Percentiles rank a stretch among this genome's conserved stretches.
Conservation (phyloP, 2,113 vertebrate species). For the Cyanistes caeruleus region DNA sequence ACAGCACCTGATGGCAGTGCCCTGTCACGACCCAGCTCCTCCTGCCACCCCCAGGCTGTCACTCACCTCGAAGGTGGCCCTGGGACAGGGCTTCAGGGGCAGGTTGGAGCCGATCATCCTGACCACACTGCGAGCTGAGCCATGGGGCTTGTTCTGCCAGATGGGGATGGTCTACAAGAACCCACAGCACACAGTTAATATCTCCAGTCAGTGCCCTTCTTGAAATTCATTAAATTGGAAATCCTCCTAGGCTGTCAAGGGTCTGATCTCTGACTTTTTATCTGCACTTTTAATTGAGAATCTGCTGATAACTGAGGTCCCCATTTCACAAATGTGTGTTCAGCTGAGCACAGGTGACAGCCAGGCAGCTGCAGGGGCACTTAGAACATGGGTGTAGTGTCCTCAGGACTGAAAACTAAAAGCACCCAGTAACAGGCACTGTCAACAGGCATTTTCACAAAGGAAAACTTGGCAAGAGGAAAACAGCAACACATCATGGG, state of each 20-base stretch:
- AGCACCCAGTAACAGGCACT: background rate
- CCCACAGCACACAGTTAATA: background rate
- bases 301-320: no score
- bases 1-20: rapidly evolving
- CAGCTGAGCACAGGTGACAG: background rate
- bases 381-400: rapidly evolving
- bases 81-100: constrained; percentile 89
- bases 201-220: rapidly evolving
- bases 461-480: background rate
- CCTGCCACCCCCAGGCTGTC: rapidly evolving
- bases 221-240: rapidly evolving
- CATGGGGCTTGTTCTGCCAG: constrained; percentile 97
- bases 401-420: background rate
- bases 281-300: background rate
- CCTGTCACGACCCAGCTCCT: background rate
- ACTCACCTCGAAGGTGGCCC: constrained; percentile 92
- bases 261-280: background rate
- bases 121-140: constrained; percentile 93
- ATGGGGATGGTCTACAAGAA: constrained; percentile 87
- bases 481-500: rapidly evolving
- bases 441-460: background rate
- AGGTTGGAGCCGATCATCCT: constrained; percentile 94
- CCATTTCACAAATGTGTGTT: rapidly evolving
- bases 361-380: background rate
- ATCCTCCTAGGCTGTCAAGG: rapidly evolving